phyloP scores from a whole-genome alignment of 2,888 invertebrate species.

The Pseudeuparius sepicola region DNA sequence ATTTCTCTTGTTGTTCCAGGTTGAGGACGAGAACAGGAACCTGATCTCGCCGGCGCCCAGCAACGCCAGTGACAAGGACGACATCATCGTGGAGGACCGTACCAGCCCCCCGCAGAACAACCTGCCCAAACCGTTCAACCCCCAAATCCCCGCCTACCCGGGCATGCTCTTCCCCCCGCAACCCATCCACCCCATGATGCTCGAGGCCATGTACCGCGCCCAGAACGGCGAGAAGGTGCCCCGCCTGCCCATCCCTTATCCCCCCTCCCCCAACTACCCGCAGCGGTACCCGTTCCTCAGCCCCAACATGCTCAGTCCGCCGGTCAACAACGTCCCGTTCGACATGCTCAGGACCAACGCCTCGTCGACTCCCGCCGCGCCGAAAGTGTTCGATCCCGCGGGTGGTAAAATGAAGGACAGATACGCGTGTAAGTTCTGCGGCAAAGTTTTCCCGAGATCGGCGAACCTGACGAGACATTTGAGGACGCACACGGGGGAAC shows the following conservation, averaged over 20 bases:
- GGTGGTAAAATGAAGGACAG: constrained; percentile 70
- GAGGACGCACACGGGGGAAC: constrained; percentile 96
- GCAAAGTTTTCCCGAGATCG: constrained; percentile 93
- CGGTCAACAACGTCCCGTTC: constrained; percentile 43
- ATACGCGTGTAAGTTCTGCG: constrained; percentile 96
- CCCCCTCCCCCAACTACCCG: constrained; percentile 41
- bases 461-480: constrained; percentile 95
- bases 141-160: constrained; percentile 37
- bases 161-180: constrained; percentile 49
- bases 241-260: constrained; percentile 49
- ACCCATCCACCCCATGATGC: constrained; percentile 58
- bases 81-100: constrained; percentile 32
- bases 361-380: constrained; percentile 30
- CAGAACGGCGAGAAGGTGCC: constrained; percentile 47
- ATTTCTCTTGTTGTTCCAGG: constrained; percentile 12
- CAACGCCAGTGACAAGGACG: constrained; percentile 35
- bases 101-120: constrained; percentile 29
- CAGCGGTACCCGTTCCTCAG: constrained; percentile 41
- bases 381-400: constrained; percentile 40
- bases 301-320: constrained; percentile 39
- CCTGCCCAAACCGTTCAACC: constrained; percentile 32
- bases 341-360: constrained; percentile 45
- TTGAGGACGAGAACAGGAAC: constrained; percentile 82
- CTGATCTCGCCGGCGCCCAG: constrained; percentile 53
- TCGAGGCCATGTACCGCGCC: constrained; percentile 59